Evolutionary conservation across 2,113 vertebrate species (phyloP), one percentile per base, ranked within the genome.

Genomic region (Muntiacus muntjak): DNA sequence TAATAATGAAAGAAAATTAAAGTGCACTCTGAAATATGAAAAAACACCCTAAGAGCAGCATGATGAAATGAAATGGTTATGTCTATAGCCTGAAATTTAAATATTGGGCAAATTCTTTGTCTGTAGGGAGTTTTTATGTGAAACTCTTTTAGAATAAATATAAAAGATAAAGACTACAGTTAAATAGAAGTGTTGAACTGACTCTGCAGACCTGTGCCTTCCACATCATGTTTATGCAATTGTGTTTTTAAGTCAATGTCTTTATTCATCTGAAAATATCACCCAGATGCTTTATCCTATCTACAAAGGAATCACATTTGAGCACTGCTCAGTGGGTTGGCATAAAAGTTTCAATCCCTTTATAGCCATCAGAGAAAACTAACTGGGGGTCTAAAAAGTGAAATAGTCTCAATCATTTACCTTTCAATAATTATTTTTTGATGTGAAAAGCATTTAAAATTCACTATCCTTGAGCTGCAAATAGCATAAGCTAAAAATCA

Each of bases 211-310:
- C 90, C 84, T 97, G 62, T 96, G 60, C 81, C 45, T 97, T 96
- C 71, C 55, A 97, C 74, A 86, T 97, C 36, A 95, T 98, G 79
- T 93, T 97, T 98, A 97, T 98, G 57, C 83, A 94, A 86, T 81
- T 97, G 89, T 97, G 89, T 97, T 96, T 98, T 98, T 92, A 97
- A 97, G 89, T 97, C 84, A 96, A 71, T 94, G 95, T 78, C 93
- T 97, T 97, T 92, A 92, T 98, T 97, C 93, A 95, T 87, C 79
- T 97, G 97, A 97, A 97, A 97, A 95, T 96, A 97, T 82, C 87
- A 97, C 92, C 64, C 84, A 79, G 87, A 81, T 96, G 96, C 36
- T 97, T 97, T 97, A 97, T 95, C 45, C 23, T 6, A 71, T 90
- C 79, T 95, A 97, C 84, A 98, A 97, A 98, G 87, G 85, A 96